Base-by-base conservation (phyloP, 2,888 invertebrate species). In the Corythucha ciliata region DNA sequence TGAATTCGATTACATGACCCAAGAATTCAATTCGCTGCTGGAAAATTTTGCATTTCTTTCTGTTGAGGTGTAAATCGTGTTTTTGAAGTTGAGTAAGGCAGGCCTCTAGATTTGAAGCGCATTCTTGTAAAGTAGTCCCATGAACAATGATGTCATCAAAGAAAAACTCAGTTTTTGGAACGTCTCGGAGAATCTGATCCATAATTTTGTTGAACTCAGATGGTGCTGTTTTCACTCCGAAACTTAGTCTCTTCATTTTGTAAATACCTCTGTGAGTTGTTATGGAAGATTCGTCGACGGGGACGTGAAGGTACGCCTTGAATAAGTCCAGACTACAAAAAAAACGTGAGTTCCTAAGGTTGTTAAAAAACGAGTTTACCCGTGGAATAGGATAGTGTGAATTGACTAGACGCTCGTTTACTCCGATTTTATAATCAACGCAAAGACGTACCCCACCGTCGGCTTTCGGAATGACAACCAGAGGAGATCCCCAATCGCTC, bases 131-230 rank as follows among this genome's bases (percentile, higher is more conserved):
- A 2, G 54, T 48, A 18, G 33, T 27, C 22, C 57, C 57, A 41
- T 52, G 53, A 7, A 59, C 42, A 4, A 58, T 20, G 12, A 59
- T 57, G 25, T 60, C 59, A 32, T 60, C 59, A 32, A 46, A 56
- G 45, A 50, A 56, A 3, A 39, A 24, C 7, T 18, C 22, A 2
- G 18, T 24, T 6, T 33, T 26, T 5, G 25, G 32, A 10, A 55
- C 10, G n/a, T 18, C 44, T 2, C 16, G 14, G 14, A 48, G 20
- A 36, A 55, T 46, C 22, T 52, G 44, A n/a, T 22, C 26, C 1
- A 52, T 32, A 32, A 56, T 42, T 50, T 49, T 12, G 26, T 48
- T 42, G 24, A 58, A 57, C 21, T 53, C 46, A 7, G 29, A 12
- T 5, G 49, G 55, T 7, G 57, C 53, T 12, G 51, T 45, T 39